Evolutionary conservation across 2,113 vertebrate species (phyloP), one percentile per base, ranked within the genome.

Genomic region (Pangasianodon gigas): DNA sequence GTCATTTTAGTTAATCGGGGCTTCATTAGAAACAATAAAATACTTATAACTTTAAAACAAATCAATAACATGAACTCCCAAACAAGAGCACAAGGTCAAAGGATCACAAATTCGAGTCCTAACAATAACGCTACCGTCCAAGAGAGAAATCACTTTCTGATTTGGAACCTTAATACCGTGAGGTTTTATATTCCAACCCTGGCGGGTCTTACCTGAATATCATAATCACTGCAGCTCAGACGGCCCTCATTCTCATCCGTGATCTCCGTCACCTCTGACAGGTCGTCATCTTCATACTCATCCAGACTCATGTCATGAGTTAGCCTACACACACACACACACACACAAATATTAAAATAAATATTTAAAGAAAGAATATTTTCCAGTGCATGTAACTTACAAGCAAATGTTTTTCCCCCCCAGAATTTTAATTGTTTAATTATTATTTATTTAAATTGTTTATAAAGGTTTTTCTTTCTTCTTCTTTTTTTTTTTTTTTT

Each of bases 271-370:
- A 95, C 94, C 94, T 98, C 97, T 0, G 97, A 98, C 60, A 98
- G 93, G 90, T 98, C 97, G 84, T 98, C 97, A 0, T 98, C 97
- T 0, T 98, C 97, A 18, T 97, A 98, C 91, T 98, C 97, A 90
- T 97, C 97, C 94, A 97, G 95, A 92, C 97, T 98, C 93, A 97
- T 97, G 94, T 98, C 97, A 92, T 97, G 96, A 54, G 97, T 96
- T 82, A 96, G 94, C 95, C 97, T 98, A 85, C n/a, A 84, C 41
- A 69, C 48, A 54, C 54, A 71, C 82, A 82, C 52, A 56, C 18
- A 65, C n/a, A 84, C 56, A 79, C 62, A 82, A 11, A 71, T 37
- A 71, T 44, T 75, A 75, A 41, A 79, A 51, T 51, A 1, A 79
- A 51, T 51, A 74, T 44, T 24, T 9, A 21, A 21, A 75, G 8